A percentile compares a stretch with the other conserved stretches of the same genome.
phyloP scores from a whole-genome alignment of 2,113 vertebrate genomes.

The Copsychus sechellarum region DNA sequence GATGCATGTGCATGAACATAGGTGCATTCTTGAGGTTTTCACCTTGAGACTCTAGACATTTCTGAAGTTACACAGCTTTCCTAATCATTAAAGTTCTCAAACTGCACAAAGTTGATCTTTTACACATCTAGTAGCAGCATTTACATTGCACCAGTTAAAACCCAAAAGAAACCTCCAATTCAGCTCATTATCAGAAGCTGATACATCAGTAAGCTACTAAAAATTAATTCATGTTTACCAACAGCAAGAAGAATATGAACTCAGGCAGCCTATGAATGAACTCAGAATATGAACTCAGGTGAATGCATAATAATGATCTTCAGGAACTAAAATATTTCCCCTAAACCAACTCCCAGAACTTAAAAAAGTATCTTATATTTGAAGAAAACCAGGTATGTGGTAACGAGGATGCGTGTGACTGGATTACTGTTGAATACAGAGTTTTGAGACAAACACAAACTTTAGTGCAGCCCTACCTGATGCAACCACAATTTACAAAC shows the following conservation, averaged over 20 bases:
- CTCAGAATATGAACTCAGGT: background rate
- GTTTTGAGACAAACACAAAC: background rate
- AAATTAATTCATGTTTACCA: background rate
- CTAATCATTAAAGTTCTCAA: background rate
- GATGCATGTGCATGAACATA: fast-evolving
- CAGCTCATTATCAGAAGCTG: background rate
- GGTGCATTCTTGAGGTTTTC: fast-evolving
- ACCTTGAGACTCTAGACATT: background rate
- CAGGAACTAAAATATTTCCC: background rate
- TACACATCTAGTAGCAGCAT: background rate
- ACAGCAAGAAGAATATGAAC: background rate
- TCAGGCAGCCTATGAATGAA: too few relatives aligned
- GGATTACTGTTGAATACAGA: background rate
- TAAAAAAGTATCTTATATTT: background rate
- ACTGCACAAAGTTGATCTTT: background rate
- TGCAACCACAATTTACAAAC: background rate
- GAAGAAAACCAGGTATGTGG: background rate
- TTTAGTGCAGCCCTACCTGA: background rate
- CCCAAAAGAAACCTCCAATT: background rate
- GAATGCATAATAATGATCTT: background rate
- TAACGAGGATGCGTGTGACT: fast-evolving
- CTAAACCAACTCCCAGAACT: background rate
- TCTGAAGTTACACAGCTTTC: background rate
- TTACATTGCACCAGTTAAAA: background rate
- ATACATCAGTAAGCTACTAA: background rate